phyloP scores from a whole-genome alignment of 2,113 vertebrate genomes.

The Parotia lawesii region DNA sequence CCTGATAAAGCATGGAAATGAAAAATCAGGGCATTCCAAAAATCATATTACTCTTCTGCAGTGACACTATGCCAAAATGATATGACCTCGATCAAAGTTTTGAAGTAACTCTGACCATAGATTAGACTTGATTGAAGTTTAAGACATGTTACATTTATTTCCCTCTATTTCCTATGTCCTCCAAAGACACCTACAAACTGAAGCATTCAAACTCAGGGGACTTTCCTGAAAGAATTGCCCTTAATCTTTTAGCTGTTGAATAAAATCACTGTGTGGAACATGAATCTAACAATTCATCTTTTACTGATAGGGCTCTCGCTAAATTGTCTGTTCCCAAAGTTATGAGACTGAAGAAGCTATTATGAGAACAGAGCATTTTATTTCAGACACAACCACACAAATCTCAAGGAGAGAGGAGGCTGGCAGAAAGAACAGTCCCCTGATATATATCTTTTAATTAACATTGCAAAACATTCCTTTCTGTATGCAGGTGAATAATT shows the following conservation, averaged over 20 bases:
- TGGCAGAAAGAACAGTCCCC: slow-evolving; percentile 7
- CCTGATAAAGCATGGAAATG: neutral
- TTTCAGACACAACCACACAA: slow-evolving; percentile 4
- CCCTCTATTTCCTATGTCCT: neutral
- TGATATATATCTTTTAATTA: slow-evolving; percentile 58
- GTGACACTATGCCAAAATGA: neutral
- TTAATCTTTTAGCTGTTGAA: slow-evolving; percentile 36
- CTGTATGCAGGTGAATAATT: neutral
- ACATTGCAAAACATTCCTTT: slow-evolving; percentile 20
- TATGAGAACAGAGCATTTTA: slow-evolving; percentile 18
- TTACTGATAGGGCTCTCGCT: neutral
- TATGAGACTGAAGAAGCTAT: slow-evolving; percentile 27
- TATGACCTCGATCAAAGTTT: neutral
- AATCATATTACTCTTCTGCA: neutral
- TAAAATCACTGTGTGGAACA: slow-evolving; percentile 27
- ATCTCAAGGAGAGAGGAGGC: slow-evolving; percentile 24
- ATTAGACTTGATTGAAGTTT: neutral
- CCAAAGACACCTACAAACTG: neutral
- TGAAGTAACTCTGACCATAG: neutral
- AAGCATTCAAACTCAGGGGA: neutral
- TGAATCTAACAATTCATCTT: slow-evolving; percentile 25
- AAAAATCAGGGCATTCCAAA: neutral
- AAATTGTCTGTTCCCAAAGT: slow-evolving; percentile 22
- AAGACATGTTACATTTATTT: neutral
- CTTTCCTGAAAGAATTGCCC: neutral